A percentile compares a stretch with the other conserved stretches of the same genome.
phyloP scores from a whole-genome alignment of 2,888 invertebrate genomes.

The Lycia hirtaria region DNA sequence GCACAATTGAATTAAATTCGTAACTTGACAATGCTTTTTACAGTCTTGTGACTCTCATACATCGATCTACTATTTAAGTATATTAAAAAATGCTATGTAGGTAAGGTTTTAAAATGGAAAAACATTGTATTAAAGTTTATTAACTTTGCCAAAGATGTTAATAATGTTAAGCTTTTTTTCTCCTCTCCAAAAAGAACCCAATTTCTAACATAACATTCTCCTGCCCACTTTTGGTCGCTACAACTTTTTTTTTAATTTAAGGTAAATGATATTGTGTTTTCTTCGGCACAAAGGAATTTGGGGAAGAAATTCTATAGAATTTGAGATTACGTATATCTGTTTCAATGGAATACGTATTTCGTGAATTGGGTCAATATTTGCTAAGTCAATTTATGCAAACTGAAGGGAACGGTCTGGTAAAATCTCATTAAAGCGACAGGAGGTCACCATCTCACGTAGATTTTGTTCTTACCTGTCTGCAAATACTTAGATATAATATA shows the following conservation, averaged over 20 bases:
- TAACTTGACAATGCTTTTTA: no score
- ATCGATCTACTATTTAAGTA: no score
- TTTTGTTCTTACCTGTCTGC: not conserved
- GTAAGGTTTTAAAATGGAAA: not conserved
- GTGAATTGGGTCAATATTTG: constrained; percentile 13
- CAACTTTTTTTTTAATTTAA: constrained; percentile 16
- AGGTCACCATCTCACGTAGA: constrained; percentile 3
- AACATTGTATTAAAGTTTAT: constrained; percentile 5
- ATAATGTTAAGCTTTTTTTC: not conserved
- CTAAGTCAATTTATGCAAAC: constrained; percentile 4
- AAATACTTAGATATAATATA: no score
- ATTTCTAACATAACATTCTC: not conserved
- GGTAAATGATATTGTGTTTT: constrained; percentile 15
- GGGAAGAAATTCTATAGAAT: constrained; percentile 1
- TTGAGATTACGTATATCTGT: constrained; percentile 4
- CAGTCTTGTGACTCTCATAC: no score
- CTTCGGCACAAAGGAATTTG: constrained; percentile 11
- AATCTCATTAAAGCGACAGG: not conserved
- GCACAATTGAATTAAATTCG: no score
- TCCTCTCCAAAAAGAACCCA: not conserved
- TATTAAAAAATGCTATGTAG: no score
- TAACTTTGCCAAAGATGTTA: not conserved
- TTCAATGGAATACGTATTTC: constrained; percentile 4
- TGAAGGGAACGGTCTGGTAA: constrained; percentile 1
- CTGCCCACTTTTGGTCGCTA: not conserved